Base-by-base conservation (phyloP, 2,888 invertebrate genomes). In the Drosophila crucigera region DNA sequence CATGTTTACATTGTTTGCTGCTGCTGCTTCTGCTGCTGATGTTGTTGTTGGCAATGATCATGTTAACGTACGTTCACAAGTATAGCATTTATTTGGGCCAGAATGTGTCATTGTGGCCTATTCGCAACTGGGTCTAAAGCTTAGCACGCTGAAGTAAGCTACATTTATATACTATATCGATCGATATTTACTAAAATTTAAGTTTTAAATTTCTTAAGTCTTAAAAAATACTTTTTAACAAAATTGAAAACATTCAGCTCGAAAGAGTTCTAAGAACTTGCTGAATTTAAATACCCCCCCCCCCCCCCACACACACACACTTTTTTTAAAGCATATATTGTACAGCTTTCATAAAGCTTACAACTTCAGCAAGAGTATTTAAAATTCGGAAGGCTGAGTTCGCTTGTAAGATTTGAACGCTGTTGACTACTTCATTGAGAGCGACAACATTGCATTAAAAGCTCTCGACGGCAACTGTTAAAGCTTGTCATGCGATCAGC, bases 401-500 rank as follows among this genome's bases (percentile, higher is more conserved):
- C 25, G 11, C 16, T 31, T 25, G 53, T 16, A 2, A 16, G 33
- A n/a, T n/a, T 43, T 25, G n/a, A 28, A 16, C 39, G 41, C 25
- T 35, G 0, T 39, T 62, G 31, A 30, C 22, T n/a, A 59, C 41
- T 61, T 43, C 25, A 28, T 37, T 39, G 50, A 62, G 37, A 67
- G 67, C 60, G 19, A 54, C 25, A 35, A 33, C 30, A 61, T 47
- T 64, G 69, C 60, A 63, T 33, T 47, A 39, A 30, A 75, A 77
- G 77, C 76, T 73, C 61, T 47, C n/a, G 28, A 54, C 25, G 35
- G 6, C 37, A 43, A 43, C 52, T 58, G 50, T 64, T 76, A 76
- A 78, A 78, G 78, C 80, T 78, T 43, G 60, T n/a, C 54, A 54
- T 30, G 52, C 66, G 62, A 80, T 68, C 78, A 71, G 76, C 67